These are phyloP conservation scores for Zingel zingel DNA, from an alignment of 2,113 vertebrate species.

Conservation along the genomic window DNA sequence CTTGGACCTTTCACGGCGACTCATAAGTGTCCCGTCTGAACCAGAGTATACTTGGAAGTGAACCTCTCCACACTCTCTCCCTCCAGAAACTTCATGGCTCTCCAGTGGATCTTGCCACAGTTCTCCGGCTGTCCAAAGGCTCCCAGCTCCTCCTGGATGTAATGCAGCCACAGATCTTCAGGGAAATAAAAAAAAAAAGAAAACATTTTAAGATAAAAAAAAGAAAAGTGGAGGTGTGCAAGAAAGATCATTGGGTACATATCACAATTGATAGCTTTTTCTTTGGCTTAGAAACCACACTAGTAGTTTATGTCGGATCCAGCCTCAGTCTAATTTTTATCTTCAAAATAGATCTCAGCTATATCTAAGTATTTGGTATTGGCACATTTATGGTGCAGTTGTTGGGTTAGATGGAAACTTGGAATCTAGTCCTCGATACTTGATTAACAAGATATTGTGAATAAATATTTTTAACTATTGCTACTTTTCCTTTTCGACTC, in stretches of 20 bases:
- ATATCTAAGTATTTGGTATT: conserved; percentile 7
- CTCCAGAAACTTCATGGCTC: conserved; percentile 93
- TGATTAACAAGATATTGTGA: conserved; percentile 12
- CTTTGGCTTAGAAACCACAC: background rate
- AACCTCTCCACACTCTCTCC: conserved; percentile 91
- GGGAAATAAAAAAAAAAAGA: conserved; percentile 5
- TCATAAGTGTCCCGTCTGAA: conserved; percentile 90
- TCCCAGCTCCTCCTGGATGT: conserved; percentile 91
- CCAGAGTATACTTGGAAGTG: conserved; percentile 88
- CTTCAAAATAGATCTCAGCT: background rate
- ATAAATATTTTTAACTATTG: conserved; percentile 27
- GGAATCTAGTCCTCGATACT: background rate
- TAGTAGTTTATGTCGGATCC: background rate
- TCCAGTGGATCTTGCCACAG: conserved; percentile 94
- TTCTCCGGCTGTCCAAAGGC: conserved; percentile 89
- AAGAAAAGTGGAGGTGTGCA: background rate
- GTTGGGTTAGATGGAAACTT: background rate
- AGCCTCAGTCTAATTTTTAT: background rate
- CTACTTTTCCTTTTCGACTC: background rate
- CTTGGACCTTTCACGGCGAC: background rate
- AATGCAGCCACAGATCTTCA: conserved; percentile 94
- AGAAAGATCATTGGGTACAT: background rate
- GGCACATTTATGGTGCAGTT: background rate
- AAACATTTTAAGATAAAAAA: background rate
- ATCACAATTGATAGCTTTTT: background rate